phyloP scores from a whole-genome alignment of 30 jellyfish, hydroid and myxozoan species.

The Hydra vulgaris region DNA sequence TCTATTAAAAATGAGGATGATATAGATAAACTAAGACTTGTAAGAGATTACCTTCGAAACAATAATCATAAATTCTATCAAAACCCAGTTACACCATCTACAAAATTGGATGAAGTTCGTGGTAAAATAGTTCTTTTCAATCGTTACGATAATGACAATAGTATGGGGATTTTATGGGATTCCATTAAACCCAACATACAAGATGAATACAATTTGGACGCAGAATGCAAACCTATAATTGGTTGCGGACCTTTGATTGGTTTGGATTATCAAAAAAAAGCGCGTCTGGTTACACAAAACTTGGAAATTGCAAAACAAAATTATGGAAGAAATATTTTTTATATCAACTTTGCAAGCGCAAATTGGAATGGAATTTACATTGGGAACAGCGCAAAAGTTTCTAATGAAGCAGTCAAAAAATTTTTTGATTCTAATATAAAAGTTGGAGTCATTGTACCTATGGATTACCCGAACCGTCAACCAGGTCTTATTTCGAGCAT shows the following conservation, averaged over 20 bases:
- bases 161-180: constrained; percentile 1
- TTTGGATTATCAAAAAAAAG: neutral
- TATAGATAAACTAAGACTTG: neutral
- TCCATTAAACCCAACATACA: neutral
- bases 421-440: neutral
- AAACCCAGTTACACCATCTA: neutral
- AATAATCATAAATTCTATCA: constrained; percentile 6
- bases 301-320: neutral
- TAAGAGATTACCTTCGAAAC: neutral
- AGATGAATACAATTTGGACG: constrained; percentile 12
- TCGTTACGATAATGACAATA: neutral
- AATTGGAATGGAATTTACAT: neutral
- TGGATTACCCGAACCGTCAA: constrained; percentile 15
- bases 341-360: constrained; percentile 15
- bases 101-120: constrained; percentile 6
- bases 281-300: neutral
- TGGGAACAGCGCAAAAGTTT: neutral
- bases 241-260: constrained; percentile 7
- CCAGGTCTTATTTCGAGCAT: neutral
- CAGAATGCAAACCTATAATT: constrained; percentile 1
- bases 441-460: constrained; percentile 10
- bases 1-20: constrained; percentile 1
- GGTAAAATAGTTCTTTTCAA: constrained; percentile 13
- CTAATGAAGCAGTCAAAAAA: neutral
- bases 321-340: constrained; percentile 12